Percentiles rank a stretch among this genome's conserved stretches.
Conservation (phyloP, 30 jellyfish, hydroid and myxozoan species). For the Haliclystus octoradiatus region DNA sequence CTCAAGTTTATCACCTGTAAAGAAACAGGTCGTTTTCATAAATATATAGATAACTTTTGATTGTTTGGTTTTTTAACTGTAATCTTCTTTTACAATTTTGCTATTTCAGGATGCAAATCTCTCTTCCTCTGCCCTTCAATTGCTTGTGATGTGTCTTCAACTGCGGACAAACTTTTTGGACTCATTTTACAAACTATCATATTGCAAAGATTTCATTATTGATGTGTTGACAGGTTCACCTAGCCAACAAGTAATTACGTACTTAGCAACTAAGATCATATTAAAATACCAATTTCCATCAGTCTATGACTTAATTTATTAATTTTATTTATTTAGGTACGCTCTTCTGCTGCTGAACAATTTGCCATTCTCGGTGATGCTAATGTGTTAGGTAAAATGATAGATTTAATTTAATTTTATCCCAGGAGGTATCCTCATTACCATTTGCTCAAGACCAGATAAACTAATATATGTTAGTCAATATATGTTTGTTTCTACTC, state of each 20-base stretch:
- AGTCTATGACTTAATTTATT: too few relatives aligned
- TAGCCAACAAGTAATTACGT: slow-evolving; percentile 49
- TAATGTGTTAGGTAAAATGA: slow-evolving; percentile 21
- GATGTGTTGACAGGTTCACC: slow-evolving; percentile 92
- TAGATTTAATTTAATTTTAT: neutral
- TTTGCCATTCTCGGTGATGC: slow-evolving; percentile 56
- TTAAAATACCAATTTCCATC: too few relatives aligned
- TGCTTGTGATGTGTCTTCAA: slow-evolving; percentile 93
- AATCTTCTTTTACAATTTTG: too few relatives aligned
- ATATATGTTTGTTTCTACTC: neutral
- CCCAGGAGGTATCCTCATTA: neutral
- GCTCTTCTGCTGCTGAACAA: slow-evolving; percentile 58
- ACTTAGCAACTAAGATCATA: neutral
- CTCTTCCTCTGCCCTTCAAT: slow-evolving; percentile 57
- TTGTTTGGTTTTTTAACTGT: too few relatives aligned
- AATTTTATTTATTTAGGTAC: slow-evolving; percentile 41
- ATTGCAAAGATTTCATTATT: slow-evolving; percentile 67
- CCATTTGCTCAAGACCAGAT: too few relatives aligned
- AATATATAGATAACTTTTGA: too few relatives aligned
- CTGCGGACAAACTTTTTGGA: slow-evolving; percentile 71
- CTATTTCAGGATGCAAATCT: slow-evolving; percentile 76
- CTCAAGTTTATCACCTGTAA: too few relatives aligned
- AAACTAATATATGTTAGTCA: too few relatives aligned
- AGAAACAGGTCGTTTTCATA: too few relatives aligned
- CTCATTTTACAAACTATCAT: slow-evolving; percentile 67